Evolutionary conservation across 2,113 vertebrate genomes (phyloP), one percentile per base, ranked within the genome.

Genomic region (Typhlomys cinereus): DNA sequence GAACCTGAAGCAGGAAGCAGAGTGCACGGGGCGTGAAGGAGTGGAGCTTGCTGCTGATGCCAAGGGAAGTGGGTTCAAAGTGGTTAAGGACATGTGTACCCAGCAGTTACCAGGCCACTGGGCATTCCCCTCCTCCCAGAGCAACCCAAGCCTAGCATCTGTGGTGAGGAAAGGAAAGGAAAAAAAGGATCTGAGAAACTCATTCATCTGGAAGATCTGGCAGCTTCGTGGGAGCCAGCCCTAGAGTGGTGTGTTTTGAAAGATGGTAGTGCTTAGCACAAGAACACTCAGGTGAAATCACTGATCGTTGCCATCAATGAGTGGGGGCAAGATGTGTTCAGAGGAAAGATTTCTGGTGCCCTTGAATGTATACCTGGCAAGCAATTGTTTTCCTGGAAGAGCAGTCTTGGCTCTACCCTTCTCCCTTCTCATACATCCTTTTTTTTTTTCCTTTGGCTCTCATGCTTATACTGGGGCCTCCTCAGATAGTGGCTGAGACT

Each of bases 401-500:
- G 50, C 52, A 80, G 34, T 34, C 17, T 11, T 69, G 50, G 18
- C 59, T 92, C 59, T 62, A 9, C 29, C 36, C 27, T 39, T 70
- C 61, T 57, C 29, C 36, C 27, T 39, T 70, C 61, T 57, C 15
- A 89, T 73, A 46, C 6, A 75, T 71, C 48, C 48, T 69, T 15
- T 82, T 85, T n/a, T n/a, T n/a, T n/a, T n/a, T n/a, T n/a, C n/a
- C n/a, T n/a, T 76, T 76, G 34, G 69, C 34, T 85, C 39, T 69
- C 21, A 27, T 83, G 44, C 11, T 92, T 48, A 36, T 36, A 6
- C 59, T 57, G 75, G 34, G 88, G 54, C 27, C 46, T 54, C 27
- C 46, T 54, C 44, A 91, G 57, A 73, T 48, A 41, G 90, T 67
- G 67, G 57, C 62, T 87, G 57, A 81, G 70, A 86, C 81, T 87